Base-by-base conservation (phyloP, 2,113 vertebrate genomes). In the Hypomesus transpacificus region DNA sequence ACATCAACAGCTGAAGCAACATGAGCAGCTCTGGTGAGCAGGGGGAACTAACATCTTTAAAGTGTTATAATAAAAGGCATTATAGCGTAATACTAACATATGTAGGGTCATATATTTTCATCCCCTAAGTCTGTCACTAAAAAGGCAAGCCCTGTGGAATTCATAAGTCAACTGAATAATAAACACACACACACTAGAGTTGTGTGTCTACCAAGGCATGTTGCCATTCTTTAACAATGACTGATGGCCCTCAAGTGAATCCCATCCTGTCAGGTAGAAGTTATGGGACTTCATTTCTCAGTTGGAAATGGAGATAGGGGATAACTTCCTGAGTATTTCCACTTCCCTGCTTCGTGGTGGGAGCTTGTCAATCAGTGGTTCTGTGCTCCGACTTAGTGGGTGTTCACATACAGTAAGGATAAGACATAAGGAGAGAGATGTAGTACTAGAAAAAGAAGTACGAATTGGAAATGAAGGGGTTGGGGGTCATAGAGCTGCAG, bases 11-110 rank as follows among this genome's bases (percentile, higher is more conserved):
- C 62, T 67, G 64, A 67, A 66, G 9, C 51, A 31, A 74, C 26
- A 18, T 2, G 22, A 21, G 21, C 26, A 28, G 20, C 34, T 26
- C 39, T 59, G 21, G 60, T 46, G 39, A 39, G 62, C 75, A 71
- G 39, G 22, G 70, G 65, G 74, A 7, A 14, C 20, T 46, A 28
- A 75, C 81, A 77, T 83, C 75, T 83, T 83, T 80, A 78, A 71
- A 74, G 46, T 46, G 73, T 83, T 75, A 74, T 51, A 61, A 83
- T 59, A 61, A 70, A 83, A 72, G 58, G 68, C 70, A 73, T 69
- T 34, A 68, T 73, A 74, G 68, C 71, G 54, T 71, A 75, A 74
- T 67, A 68, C 51, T 72, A 68, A 79, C 76, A 79, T 31, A 72
- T 79, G 77, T 79, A 71, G 64, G 57, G 52, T 66, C 67, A 59